Evolutionary conservation across 2,797 vertebrate species (phyloP).

Genomic region (Tamandua tetradactyla): DNA sequence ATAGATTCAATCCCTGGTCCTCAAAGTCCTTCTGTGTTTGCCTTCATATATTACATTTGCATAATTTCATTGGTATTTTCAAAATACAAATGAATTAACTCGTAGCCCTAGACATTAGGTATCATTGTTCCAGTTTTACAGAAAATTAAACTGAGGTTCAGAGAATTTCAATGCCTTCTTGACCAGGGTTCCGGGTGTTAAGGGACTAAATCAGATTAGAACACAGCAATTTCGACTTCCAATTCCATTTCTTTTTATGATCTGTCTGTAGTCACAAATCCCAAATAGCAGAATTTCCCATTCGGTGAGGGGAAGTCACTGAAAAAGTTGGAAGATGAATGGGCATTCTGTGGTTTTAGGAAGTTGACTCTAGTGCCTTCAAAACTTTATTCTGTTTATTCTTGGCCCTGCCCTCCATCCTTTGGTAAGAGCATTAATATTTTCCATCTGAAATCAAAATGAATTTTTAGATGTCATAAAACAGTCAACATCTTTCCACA

Average conservation of each 20-base stretch:
- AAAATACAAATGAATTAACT: background rate
- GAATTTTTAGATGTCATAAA: background rate
- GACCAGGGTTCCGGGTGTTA: background rate
- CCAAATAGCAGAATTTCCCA: background rate
- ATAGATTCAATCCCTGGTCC: background rate
- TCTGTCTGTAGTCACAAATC: background rate
- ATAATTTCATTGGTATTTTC: background rate
- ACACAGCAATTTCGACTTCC: background rate
- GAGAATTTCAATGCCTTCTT: background rate
- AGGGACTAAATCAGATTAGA: background rate
- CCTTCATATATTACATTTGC: background rate
- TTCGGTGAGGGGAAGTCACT: background rate
- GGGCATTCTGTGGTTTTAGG: background rate
- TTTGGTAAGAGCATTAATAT: background rate
- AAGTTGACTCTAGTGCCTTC: background rate
- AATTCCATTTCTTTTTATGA: background rate
- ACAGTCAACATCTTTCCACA: background rate
- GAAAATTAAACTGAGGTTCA: background rate
- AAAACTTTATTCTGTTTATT: background rate
- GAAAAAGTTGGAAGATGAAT: background rate
- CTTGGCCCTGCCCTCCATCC: too few relatives aligned
- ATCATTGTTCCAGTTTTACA: background rate
- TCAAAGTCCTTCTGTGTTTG: background rate
- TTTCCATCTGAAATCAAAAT: background rate
- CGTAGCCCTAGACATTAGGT: background rate